Conservation (phyloP, 1,140 invertebrate genomes). For the Leptonema lineaticorne region DNA sequence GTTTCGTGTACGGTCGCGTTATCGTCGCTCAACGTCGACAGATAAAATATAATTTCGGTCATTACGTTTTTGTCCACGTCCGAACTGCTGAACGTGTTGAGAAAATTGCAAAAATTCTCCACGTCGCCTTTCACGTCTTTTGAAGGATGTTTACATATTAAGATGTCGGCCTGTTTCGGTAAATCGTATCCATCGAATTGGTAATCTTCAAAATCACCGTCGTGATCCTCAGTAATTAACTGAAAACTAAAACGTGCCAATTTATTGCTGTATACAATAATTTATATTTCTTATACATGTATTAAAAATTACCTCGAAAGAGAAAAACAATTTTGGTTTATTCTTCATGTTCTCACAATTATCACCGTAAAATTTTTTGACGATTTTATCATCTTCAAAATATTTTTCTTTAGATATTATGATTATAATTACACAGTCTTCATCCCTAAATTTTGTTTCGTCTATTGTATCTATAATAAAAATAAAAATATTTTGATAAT, state of each 20-base stretch:
- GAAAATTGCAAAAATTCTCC: background rate
- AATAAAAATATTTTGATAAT: background rate
- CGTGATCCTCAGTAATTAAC: background rate
- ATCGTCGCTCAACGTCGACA: background rate
- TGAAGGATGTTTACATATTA: background rate
- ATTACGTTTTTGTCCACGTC: background rate
- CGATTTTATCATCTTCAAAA: background rate
- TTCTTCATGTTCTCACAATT: background rate
- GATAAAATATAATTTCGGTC: background rate
- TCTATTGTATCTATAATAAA: background rate
- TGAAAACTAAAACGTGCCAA: background rate
- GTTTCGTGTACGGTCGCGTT: background rate
- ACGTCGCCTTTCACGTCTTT: background rate
- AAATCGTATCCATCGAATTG: background rate
- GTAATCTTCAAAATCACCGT: background rate
- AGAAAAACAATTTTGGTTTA: background rate
- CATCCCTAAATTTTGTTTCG: background rate
- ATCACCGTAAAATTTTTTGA: background rate
- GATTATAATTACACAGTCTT: background rate
- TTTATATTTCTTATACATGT: background rate
- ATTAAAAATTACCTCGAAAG: background rate
- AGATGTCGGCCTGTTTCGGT: background rate
- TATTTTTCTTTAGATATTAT: background rate
- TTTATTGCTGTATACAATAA: background rate
- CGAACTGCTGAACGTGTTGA: background rate